Evolutionary conservation across 2,888 invertebrate species (phyloP), one percentile per base, ranked within the genome.

Genomic region (Acholoe squamosa): DNA sequence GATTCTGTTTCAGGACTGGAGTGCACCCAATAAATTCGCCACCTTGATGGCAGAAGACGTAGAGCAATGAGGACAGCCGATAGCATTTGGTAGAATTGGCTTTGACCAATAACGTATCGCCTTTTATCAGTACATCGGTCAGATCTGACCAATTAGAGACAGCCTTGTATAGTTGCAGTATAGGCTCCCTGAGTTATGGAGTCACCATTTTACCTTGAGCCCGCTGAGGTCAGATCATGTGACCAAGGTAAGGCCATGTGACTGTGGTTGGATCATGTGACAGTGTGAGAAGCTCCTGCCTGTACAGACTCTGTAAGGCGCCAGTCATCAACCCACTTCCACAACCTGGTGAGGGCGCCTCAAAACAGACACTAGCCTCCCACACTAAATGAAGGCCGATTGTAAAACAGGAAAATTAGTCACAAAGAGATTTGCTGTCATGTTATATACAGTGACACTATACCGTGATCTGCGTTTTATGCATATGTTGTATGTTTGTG

Each of bases 21-120:
- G 94, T 90, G 94, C 94, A 90, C 91, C 91, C 89, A 95, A 95
- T 92, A 95, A 95, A 91, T 95, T 94, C 93, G 93, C 94, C 28
- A 93, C 93, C 22, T 92, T 95, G 43, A 51, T 93, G 76, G 94
- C 93, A 56, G 94, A 94, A 51, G 94, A 94, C 43, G n/a, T 33
- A 7, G 89, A 89, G 67, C 76, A 89, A 76, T 89, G 89, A 86
- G 31, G 54, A 86, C 54, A 56, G 43, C 31, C 10, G 86, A 52
- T 31, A 31, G 54, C 54, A 86, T 86, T 52, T 16, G 86, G 43
- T n/a, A 76, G 76, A 28, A 1, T 43, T 22, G 22, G 43, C 80
- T 12, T 43, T 33, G 80, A 34, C 80, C 80, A 80, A 80, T 80
- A 22, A 80, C 33, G 80, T 80, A 43, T 22, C 80, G 80, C 80